Conservation (phyloP, 1,140 invertebrate genomes). For the Zaprionus ghesquierei region DNA sequence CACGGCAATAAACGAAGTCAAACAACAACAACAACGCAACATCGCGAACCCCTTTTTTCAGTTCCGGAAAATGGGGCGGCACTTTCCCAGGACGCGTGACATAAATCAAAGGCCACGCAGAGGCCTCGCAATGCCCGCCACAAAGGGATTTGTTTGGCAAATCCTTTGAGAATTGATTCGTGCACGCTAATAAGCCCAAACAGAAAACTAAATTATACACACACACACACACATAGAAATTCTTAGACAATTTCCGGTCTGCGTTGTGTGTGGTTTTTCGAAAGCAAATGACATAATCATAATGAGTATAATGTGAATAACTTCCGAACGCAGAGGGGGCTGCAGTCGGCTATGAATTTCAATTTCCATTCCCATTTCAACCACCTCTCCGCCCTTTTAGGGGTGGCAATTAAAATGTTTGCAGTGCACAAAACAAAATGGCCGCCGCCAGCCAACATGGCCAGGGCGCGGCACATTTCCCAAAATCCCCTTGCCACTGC, state of each 20-base stretch:
- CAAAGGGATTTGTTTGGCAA: constrained; percentile 67
- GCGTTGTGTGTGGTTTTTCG: constrained; percentile 45
- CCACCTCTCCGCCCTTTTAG: constrained; percentile 28
- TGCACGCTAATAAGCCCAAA: constrained; percentile 78
- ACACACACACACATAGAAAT: constrained; percentile 8
- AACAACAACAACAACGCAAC: constrained; percentile 19
- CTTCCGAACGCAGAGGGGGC: not conserved
- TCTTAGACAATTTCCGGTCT: constrained; percentile 25
- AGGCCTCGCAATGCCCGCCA: not conserved
- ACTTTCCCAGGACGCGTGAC: constrained; percentile 77
- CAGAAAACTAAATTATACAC: constrained; percentile 69
- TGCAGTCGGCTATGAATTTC: constrained; percentile 38
- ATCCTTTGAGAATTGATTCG: constrained; percentile 81
- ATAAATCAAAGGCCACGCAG: constrained; percentile 63
- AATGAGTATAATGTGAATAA: constrained; percentile 25
- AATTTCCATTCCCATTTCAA: constrained; percentile 71
- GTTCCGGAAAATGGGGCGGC: constrained; percentile 10
- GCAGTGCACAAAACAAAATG: constrained; percentile 52
- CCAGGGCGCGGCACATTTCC: not conserved
- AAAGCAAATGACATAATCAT: constrained; percentile 76
- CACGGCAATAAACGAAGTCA: constrained; percentile 61
- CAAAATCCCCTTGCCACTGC: not conserved
- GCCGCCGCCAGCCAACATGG: constrained; percentile 32
- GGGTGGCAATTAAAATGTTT: constrained; percentile 79
- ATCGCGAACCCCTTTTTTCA: constrained; percentile 40